Percentiles rank a stretch among this genome's conserved stretches.
phyloP scores from a whole-genome alignment of 35 echinoderm and acorn worm genomes.

The Anneissia japonica region DNA sequence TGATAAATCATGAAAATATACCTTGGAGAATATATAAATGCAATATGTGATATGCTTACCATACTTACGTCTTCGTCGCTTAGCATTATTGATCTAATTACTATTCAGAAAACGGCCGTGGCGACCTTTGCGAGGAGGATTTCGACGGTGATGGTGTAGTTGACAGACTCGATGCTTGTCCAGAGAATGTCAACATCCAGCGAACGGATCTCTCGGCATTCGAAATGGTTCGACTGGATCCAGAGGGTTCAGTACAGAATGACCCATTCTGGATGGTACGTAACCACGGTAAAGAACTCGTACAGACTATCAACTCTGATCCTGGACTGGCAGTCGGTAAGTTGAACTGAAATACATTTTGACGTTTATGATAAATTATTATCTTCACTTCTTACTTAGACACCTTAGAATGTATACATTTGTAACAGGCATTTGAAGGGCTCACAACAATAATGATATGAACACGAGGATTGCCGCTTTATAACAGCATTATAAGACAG shows the following conservation, averaged over 20 bases:
- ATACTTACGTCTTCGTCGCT: no score
- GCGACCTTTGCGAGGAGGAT: slow-evolving; percentile 82
- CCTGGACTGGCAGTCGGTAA: slow-evolving; percentile 87
- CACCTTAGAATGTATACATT: no score
- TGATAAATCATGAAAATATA: background rate
- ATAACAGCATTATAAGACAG: no score
- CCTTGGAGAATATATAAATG: background rate
- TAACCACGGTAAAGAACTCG: slow-evolving; percentile 83
- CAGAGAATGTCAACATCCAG: slow-evolving; percentile 60
- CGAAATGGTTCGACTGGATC: slow-evolving; percentile 71
- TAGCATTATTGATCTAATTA: no score
- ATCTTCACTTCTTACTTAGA: no score
- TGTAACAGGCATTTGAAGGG: no score
- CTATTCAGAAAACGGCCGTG: slow-evolving; percentile 65
- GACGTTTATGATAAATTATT: background rate
- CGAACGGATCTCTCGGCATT: slow-evolving; percentile 78
- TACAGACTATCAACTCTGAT: slow-evolving; percentile 89
- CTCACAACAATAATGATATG: no score
- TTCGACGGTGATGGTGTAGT: slow-evolving; percentile 82
- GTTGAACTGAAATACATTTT: background rate
- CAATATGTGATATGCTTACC: no score
- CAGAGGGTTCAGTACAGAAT: slow-evolving; percentile 55
- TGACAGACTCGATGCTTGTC: slow-evolving; percentile 65
- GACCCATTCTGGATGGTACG: slow-evolving; percentile 96
- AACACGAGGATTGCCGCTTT: no score